Base-by-base conservation (phyloP, 2,888 invertebrate species). In the Nowickia ferox region DNA sequence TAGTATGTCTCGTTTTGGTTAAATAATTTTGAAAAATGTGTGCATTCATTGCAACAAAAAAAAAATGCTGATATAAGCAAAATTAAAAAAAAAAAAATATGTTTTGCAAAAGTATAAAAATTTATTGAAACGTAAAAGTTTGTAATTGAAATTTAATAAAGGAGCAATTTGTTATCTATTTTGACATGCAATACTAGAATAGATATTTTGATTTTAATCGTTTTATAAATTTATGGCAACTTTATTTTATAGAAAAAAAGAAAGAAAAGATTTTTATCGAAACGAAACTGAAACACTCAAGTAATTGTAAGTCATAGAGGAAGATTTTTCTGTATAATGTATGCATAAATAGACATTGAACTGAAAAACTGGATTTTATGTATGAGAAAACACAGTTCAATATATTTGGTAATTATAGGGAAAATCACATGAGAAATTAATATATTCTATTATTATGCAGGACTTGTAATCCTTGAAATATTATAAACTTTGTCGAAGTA, bases 81-180 rank as follows among this genome's bases (percentile, higher is more conserved):
- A 44, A 22, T 22, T 9, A 19, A 19, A 15, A 55, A 30, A 57
- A n/a, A 1, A 22, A 22, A 0, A 57, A 57, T 30, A 30, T 30
- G 30, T 57, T 57, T 44, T 46, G 6, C 19, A 61, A 61, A 42
- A 61, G n/a, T 42, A 42, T 61, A 42, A 10, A 17, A 10, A 38
- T 61, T 61, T 40, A 42, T 61, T 61, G 61, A 1, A 61, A 61
- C 10, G 17, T 42, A 11, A 42, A 61, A 61, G 61, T 42, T 61
- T 42, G 17, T 17, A 61, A 61, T 61, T 61, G 61, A 61, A 61
- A 61, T 19, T 17, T 61, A 61, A 61, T 61, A 61, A 42, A 61
- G 42, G 11, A 42, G 61, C 61, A 42, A 42, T 61, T 42, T 19
- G 19, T 61, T 61, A 40, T 40, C 10, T 10, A 40, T 61, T 61